These are phyloP conservation scores for Paedocypris micromegethes DNA, from an alignment of 2,797 vertebrate genomes.

Conservation along the genomic window DNA sequence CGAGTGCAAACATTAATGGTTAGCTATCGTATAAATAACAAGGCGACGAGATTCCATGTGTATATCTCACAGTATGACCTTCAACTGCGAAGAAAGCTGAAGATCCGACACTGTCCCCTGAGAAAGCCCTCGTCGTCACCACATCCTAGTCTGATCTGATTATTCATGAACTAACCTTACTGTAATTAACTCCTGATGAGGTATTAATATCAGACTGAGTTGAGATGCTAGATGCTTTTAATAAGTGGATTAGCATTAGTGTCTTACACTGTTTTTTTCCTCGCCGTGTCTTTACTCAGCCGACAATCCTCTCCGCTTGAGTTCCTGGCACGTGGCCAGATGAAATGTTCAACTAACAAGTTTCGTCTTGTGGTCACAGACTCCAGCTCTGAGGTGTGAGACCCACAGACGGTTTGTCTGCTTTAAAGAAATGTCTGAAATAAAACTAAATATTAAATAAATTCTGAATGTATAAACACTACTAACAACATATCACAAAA, in stretches of 20 bases:
- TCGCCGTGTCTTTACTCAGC: conserved; percentile 30
- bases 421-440: conserved; percentile 17
- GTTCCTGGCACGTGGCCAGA: conserved; percentile 34
- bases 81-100: conserved; percentile 33
- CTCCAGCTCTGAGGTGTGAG: conserved; percentile 32
- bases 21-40: too few species aligned
- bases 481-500: too few species aligned
- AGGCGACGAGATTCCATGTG: conserved; percentile 14
- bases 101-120: conserved; percentile 37
- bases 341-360: conserved; percentile 51
- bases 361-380: conserved; percentile 60
- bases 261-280: conserved; percentile 46
- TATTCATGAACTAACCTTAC: conserved; percentile 63
- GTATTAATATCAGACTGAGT: conserved; percentile 67
- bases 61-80: conserved; percentile 12
- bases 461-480: too few species aligned
- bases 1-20: too few species aligned
- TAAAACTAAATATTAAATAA: background rate
- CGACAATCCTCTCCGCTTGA: conserved; percentile 40
- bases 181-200: conserved; percentile 69
- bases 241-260: conserved; percentile 70
- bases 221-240: conserved; percentile 62
- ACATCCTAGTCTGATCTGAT: conserved; percentile 58
- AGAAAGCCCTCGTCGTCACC: conserved; percentile 57
- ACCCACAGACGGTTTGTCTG: conserved; percentile 30